Evolutionary conservation across 2,797 vertebrate genomes (phyloP).

Genomic region (Gorsachius magnificus): DNA sequence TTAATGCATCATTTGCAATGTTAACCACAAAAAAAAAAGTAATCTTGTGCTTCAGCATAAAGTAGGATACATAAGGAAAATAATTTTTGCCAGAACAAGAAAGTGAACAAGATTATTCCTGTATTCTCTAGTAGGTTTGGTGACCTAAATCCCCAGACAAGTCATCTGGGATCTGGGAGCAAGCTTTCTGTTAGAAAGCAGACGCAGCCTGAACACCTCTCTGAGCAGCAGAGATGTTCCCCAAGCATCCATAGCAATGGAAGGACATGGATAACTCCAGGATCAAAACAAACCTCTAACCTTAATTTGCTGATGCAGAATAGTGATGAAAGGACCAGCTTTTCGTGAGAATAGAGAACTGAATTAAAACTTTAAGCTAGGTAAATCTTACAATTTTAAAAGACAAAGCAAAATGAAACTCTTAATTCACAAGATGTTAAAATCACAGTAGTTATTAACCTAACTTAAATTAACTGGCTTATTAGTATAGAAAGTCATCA

Average conservation of each 20-base stretch:
- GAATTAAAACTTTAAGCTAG: constrained; percentile 37
- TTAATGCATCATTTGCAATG: constrained; percentile 24
- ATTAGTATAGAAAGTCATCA: constrained; percentile 61
- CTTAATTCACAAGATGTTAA: constrained; percentile 39
- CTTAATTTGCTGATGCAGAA: neutral
- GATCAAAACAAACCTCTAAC: constrained; percentile 1
- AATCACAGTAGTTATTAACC: constrained; percentile 55
- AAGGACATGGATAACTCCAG: neutral
- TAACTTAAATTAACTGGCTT: constrained; percentile 55
- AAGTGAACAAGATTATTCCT: constrained; percentile 8
- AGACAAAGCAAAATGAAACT: constrained; percentile 23
- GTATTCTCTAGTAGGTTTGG: neutral
- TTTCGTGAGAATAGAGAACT: neutral
- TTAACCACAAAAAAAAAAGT: constrained; percentile 26
- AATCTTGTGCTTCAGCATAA: constrained; percentile 10
- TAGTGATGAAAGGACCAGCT: neutral
- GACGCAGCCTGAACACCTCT: neutral
- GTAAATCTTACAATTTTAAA: constrained; percentile 25
- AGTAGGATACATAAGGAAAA: neutral
- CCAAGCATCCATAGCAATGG: neutral
- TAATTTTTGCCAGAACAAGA: neutral
- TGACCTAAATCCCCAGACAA: neutral
- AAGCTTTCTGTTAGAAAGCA: neutral
- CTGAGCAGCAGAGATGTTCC: neutral
- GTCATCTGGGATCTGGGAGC: neutral